Conservation (phyloP, 2,888 invertebrate species). For the Desoria tigrina region DNA sequence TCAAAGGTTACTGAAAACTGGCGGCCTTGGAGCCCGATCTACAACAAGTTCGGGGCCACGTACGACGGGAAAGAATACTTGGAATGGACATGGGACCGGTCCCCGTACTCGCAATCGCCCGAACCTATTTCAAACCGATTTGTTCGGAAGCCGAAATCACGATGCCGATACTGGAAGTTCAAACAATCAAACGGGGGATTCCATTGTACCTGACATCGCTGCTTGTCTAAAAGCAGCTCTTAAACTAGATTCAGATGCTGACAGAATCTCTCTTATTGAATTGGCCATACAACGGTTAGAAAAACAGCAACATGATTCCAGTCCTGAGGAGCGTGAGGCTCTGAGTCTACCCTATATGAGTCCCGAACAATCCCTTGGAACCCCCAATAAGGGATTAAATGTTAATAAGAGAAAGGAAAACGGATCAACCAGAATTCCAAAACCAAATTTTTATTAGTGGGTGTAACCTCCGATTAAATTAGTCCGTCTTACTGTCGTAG, state of each 20-base stretch:
- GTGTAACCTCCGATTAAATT: too few relatives aligned
- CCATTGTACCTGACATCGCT: conserved; percentile 45
- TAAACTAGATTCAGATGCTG: conserved; percentile 50
- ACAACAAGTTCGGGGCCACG: conserved; percentile 21
- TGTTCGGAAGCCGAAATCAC: conserved; percentile 31
- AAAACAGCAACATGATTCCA: conserved; percentile 36
- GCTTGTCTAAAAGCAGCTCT: conserved; percentile 50
- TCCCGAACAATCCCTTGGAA: conserved; percentile 26
- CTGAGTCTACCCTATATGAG: conserved; percentile 47
- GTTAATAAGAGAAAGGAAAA: conserved; percentile 50
- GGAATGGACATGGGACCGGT: conserved; percentile 50
- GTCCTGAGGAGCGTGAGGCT: conserved; percentile 35
- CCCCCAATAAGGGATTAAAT: conserved; percentile 24
- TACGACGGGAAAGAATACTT: conserved; percentile 49
- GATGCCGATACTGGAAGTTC: conserved; percentile 5
- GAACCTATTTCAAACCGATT: conserved; percentile 49
- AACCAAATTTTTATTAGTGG: conserved; percentile 51
- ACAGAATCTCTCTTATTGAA: conserved; percentile 53
- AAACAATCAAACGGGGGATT: conserved; percentile 7
- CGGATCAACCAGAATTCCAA: conserved; percentile 52
- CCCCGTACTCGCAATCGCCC: conserved; percentile 39
- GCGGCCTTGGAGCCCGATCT: conserved; percentile 19
- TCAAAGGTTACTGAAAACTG: conserved; percentile 15
- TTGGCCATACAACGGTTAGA: conserved; percentile 52
- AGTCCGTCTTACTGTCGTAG: too few relatives aligned